These are phyloP conservation scores for Lymantria monacha DNA, from an alignment of 2,888 invertebrate genomes.

Conservation along the genomic window DNA sequence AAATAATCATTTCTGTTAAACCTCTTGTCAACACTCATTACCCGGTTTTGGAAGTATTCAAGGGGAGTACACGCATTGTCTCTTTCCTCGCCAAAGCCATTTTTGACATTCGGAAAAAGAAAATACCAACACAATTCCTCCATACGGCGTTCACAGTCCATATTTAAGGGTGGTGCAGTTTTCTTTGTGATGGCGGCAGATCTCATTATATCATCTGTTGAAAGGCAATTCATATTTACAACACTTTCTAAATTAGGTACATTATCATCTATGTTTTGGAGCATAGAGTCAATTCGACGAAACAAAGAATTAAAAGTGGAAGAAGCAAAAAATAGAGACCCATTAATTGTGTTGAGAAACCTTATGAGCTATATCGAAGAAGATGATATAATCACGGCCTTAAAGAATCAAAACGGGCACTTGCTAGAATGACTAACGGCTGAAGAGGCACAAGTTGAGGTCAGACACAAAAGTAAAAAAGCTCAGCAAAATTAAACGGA, in stretches of 20 bases:
- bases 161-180: slow-evolving; percentile 10
- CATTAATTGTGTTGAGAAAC: too few relatives aligned
- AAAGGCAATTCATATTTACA: neutral
- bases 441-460: too few relatives aligned
- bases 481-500: too few relatives aligned
- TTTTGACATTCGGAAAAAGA: slow-evolving; percentile 29
- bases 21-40: slow-evolving; percentile 28
- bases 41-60: slow-evolving; percentile 26
- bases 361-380: too few relatives aligned
- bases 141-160: slow-evolving; percentile 9
- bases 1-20: slow-evolving; percentile 35
- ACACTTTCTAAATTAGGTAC: slow-evolving; percentile 9
- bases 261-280: slow-evolving; percentile 7
- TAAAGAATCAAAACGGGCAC: too few relatives aligned
- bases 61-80: slow-evolving; percentile 8
- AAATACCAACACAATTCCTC: slow-evolving; percentile 28
- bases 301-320: too few relatives aligned
- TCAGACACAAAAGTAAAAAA: too few relatives aligned
- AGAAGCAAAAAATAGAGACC: too few relatives aligned
- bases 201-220: slow-evolving; percentile 3
- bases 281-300: too few relatives aligned
- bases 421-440: too few relatives aligned
- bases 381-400: too few relatives aligned
- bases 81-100: slow-evolving; percentile 29
- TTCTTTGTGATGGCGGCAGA: slow-evolving; percentile 8